These are phyloP conservation scores for Amblyopsis hoosieri DNA, from an alignment of 2,797 vertebrate genomes.

Conservation along the genomic window DNA sequence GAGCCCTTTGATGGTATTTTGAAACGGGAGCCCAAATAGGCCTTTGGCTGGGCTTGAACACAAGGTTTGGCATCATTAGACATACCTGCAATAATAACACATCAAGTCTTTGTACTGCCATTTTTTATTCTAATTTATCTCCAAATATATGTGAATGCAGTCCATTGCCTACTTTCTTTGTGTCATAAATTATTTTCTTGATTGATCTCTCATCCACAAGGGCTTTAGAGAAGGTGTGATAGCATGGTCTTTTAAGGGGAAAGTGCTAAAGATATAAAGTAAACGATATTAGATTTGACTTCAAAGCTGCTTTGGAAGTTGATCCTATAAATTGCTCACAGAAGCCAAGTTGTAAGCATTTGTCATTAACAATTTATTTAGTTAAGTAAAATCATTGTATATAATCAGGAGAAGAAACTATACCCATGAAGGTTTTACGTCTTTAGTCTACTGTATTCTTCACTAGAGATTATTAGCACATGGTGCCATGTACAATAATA, in stretches of 20 bases:
- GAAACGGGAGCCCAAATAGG: no score
- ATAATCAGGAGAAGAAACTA: conserved; percentile 25
- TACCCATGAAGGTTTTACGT: conserved; percentile 23
- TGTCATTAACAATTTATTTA: neutral
- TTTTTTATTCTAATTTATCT: no score
- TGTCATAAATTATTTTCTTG: conserved; percentile 40
- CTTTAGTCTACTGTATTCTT: conserved; percentile 28
- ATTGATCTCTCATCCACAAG: conserved; percentile 33
- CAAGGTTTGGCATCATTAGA: no score
- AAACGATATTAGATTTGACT: no score
- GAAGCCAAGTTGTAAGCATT: conserved; percentile 19
- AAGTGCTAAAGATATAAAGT: no score
- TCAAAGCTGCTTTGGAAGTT: conserved; percentile 29
- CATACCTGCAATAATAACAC: no score
- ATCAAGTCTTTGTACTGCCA: no score
- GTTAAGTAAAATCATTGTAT: conserved; percentile 29
- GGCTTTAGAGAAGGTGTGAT: conserved; percentile 31
- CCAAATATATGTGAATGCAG: no score
- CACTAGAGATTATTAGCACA: conserved; percentile 31
- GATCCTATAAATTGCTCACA: conserved; percentile 25
- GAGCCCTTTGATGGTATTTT: no score
- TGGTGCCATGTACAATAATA: conserved; percentile 21
- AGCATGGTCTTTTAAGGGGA: conserved; percentile 33
- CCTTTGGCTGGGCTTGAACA: no score
- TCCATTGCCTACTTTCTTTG: conserved; percentile 28